These are phyloP conservation scores for Trinorchestia longiramus DNA, from an alignment of 1,140 invertebrate species.

Conservation along the genomic window DNA sequence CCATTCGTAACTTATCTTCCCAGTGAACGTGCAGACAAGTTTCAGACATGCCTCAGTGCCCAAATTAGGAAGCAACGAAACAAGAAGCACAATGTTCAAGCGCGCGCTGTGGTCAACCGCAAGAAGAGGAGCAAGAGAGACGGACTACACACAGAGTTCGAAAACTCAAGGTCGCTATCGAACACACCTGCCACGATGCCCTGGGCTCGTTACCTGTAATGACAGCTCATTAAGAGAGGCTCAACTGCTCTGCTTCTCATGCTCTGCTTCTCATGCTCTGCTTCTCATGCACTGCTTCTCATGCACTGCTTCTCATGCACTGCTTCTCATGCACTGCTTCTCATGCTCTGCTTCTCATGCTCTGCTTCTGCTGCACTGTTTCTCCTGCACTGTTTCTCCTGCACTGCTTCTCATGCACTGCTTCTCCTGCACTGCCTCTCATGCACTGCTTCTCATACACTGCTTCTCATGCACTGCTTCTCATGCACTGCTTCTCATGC, in stretches of 20 bases:
- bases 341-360: no score
- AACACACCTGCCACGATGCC: background rate
- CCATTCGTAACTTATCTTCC: background rate
- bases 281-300: no score
- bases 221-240: conserved; percentile 5
- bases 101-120: background rate
- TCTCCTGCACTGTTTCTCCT: no score
- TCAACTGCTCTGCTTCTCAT: background rate
- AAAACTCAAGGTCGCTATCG: background rate
- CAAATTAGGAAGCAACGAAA: background rate
- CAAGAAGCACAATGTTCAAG: background rate
- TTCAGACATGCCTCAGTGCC: background rate
- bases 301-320: no score
- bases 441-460: no score
- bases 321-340: no score
- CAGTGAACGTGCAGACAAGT: background rate
- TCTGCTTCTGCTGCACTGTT: no score
- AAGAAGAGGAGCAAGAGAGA: background rate
- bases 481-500: no score
- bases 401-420: no score
- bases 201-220: background rate
- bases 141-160: background rate
- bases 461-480: no score
- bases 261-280: background rate
- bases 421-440: no score